Evolutionary conservation across 2,113 vertebrate species (phyloP).

Genomic region (Caranx melampygus): DNA sequence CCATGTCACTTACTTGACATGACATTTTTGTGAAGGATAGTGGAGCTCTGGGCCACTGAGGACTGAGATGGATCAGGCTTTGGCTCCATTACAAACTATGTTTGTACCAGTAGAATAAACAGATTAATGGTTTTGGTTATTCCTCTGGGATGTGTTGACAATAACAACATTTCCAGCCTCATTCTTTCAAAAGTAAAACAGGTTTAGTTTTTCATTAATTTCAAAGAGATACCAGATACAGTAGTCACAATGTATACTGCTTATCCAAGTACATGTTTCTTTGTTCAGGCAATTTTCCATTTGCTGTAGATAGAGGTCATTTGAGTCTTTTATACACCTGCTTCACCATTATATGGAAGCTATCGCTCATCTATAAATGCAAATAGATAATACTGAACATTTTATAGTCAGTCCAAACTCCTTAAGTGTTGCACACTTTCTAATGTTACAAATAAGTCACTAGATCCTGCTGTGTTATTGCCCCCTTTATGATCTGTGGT

Average conservation of each 20-base stretch:
- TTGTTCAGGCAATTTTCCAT: neutral
- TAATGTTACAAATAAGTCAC: slow-evolving; percentile 3
- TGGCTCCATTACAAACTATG: neutral
- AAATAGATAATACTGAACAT: neutral
- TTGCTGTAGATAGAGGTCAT: neutral
- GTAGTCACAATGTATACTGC: neutral
- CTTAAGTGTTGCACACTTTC: slow-evolving; percentile 11
- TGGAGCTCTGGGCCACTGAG: neutral
- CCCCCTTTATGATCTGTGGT: neutral
- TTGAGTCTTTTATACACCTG: slow-evolving; percentile 9
- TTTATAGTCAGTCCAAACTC: neutral
- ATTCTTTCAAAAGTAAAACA: neutral
- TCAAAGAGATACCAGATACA: neutral
- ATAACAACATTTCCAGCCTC: neutral
- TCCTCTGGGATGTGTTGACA: slow-evolving; percentile 7
- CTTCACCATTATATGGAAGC: neutral
- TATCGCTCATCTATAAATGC: neutral
- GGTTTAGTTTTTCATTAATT: neutral
- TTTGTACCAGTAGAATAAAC: neutral
- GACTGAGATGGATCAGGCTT: neutral
- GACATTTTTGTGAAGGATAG: neutral
- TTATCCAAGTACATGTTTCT: neutral
- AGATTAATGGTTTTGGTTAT: slow-evolving; percentile 17
- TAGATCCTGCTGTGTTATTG: slow-evolving; percentile 6
- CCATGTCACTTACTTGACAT: too few species aligned